Percentiles rank a stretch among this genome's conserved stretches.
Conservation (phyloP, 2,113 vertebrate genomes). For the Oncorhynchus clarkii region DNA sequence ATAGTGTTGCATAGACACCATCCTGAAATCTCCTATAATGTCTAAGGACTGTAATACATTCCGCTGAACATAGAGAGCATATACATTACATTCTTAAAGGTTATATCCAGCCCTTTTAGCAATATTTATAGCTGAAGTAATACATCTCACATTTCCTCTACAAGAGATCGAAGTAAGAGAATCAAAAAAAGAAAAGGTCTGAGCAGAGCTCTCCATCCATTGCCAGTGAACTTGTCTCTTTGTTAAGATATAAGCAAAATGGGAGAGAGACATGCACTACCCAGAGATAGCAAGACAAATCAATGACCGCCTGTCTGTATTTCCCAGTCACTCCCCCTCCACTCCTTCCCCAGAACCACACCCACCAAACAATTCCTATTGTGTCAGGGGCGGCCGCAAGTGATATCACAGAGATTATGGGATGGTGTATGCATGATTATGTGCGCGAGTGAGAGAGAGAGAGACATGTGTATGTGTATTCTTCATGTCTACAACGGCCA, state of each 20-base stretch:
- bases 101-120: too few relatives aligned
- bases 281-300: constrained; percentile 13
- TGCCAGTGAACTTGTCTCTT: not conserved
- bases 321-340: not conserved
- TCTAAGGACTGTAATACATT: constrained; percentile 23
- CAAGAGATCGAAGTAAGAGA: not conserved
- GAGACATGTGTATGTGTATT: not conserved
- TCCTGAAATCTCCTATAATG: not conserved
- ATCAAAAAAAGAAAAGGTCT: not conserved
- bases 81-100: constrained; percentile 49
- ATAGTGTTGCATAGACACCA: not conserved
- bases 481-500: not conserved
- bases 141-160: not conserved
- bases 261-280: not conserved
- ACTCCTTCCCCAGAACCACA: constrained; percentile 13
- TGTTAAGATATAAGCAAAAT: not conserved
- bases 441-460: not conserved
- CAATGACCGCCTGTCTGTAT: not conserved
- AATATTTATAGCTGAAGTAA: not conserved
- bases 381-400: not conserved
- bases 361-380: constrained; percentile 12
- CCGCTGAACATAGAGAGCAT: constrained; percentile 14
- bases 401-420: not conserved
- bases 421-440: too few relatives aligned
- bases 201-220: not conserved